Conservation (phyloP, 2,113 vertebrate species). For the Peromyscus maniculatus region DNA sequence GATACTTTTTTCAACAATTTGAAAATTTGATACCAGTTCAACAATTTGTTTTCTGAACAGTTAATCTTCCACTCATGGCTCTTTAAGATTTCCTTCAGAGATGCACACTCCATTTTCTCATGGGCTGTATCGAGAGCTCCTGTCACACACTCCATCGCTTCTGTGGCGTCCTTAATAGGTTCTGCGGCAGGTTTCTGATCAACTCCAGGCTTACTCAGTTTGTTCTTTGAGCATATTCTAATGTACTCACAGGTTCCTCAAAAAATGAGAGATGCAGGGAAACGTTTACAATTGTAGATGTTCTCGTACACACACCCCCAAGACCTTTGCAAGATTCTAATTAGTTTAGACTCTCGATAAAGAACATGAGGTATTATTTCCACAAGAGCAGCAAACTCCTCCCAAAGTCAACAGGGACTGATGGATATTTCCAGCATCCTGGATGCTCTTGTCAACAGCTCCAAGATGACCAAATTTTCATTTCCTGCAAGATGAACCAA, state of each 20-base stretch:
- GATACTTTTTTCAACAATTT: slow-evolving; percentile 88
- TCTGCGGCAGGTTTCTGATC: background rate
- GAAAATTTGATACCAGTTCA: slow-evolving; percentile 82
- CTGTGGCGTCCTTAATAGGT: background rate
- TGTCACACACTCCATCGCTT: background rate
- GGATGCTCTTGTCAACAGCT: slow-evolving; percentile 96
- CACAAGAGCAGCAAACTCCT: slow-evolving; percentile 95
- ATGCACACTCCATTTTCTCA: background rate
- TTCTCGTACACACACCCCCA: slow-evolving; percentile 94
- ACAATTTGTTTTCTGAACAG: slow-evolving; percentile 90
- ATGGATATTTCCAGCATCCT: slow-evolving; percentile 98
- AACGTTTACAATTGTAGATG: slow-evolving; percentile 97
- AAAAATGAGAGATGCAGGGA: slow-evolving; percentile 96
- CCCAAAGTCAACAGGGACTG: slow-evolving; percentile 97
- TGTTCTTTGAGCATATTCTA: background rate
- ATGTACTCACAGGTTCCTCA: slow-evolving; percentile 87
- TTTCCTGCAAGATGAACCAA: slow-evolving; percentile 99
- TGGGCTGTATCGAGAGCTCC: background rate
- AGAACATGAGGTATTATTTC: slow-evolving; percentile 96
- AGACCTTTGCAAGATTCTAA: slow-evolving; percentile 98
- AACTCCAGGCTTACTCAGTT: background rate
- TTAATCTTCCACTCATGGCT: slow-evolving; percentile 91
- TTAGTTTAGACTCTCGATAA: slow-evolving; percentile 98
- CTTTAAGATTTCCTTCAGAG: slow-evolving; percentile 82
- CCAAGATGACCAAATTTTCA: slow-evolving; percentile 97